A percentile compares a stretch with the other conserved stretches of the same genome.
Evolutionary conservation across 2,113 vertebrate species (phyloP).

Genomic region (Odontesthes bonariensis): DNA sequence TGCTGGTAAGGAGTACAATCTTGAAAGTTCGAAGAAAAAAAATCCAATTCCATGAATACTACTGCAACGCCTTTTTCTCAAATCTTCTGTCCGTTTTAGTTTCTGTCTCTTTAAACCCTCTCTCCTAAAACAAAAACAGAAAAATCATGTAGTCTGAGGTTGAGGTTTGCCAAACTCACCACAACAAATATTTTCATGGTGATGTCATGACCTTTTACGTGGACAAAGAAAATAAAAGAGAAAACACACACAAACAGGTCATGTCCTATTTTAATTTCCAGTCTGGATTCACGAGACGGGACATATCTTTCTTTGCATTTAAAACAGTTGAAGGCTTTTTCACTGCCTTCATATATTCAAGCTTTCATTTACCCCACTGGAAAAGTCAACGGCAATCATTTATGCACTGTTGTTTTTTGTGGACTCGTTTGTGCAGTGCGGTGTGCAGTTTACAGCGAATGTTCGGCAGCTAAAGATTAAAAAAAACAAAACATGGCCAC

Average conservation of each 20-base stretch:
- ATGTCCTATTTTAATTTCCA: too few relatives aligned
- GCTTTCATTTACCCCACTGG: neutral
- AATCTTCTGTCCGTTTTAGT: too few relatives aligned
- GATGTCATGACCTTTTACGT: neutral
- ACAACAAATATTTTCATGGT: neutral
- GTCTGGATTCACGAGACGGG: neutral
- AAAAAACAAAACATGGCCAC: neutral
- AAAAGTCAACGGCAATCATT: neutral
- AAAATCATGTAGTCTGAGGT: too few relatives aligned
- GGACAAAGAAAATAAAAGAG: too few relatives aligned
- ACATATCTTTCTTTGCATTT: neutral
- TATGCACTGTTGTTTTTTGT: neutral
- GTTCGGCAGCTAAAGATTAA: slow-evolving; percentile 6
- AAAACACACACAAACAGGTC: neutral
- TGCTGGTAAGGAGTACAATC: neutral
- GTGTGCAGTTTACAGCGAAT: neutral
- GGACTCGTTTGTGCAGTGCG: too few relatives aligned
- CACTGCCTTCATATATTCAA: neutral
- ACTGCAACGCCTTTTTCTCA: neutral
- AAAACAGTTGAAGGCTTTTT: neutral
- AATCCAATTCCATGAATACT: neutral
- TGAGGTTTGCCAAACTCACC: too few relatives aligned
- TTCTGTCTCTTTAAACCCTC: too few relatives aligned
- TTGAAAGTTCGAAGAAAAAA: neutral
- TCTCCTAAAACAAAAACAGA: too few relatives aligned